These are phyloP conservation scores for Catalaphyllia jardinei DNA, from an alignment of 64 coral and sea anemone species.

Conservation along the genomic window DNA sequence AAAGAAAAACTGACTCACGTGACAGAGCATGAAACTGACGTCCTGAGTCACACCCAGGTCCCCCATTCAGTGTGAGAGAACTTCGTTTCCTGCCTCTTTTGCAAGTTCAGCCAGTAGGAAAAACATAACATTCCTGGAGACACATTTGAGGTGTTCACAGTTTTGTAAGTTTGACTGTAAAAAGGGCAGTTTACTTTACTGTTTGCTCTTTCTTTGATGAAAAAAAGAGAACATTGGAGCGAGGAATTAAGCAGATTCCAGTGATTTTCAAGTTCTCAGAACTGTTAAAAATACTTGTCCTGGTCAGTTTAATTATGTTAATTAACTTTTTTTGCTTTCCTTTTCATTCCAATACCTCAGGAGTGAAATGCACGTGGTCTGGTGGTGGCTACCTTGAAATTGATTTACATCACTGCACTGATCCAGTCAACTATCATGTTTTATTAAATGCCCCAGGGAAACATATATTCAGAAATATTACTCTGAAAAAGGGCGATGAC, in stretches of 20 bases:
- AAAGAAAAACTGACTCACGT: too few species aligned
- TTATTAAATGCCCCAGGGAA: neutral
- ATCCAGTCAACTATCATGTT: slow-evolving; percentile 17
- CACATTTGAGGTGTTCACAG: neutral
- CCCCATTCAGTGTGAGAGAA: too few species aligned
- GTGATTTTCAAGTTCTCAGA: neutral
- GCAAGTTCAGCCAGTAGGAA: too few species aligned
- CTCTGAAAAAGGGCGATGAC: neutral
- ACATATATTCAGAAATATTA: neutral
- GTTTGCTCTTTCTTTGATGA: too few species aligned
- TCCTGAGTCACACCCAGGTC: too few species aligned
- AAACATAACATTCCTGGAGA: too few species aligned
- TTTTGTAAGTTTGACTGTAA: neutral
- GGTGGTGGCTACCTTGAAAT: neutral
- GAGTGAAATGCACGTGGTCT: slow-evolving; percentile 5
- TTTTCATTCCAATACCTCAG: neutral
- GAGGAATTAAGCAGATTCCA: neutral
- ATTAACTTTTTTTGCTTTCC: neutral
- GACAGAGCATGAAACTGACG: too few species aligned
- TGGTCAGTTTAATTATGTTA: neutral
- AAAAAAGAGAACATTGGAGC: too few species aligned
- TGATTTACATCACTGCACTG: neutral
- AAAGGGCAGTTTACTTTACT: neutral
- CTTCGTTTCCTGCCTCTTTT: too few species aligned
- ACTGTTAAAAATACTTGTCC: neutral